Evolutionary conservation across 2,888 invertebrate genomes (phyloP), one percentile per base, ranked within the genome.

Genomic region (Stramonita haemastoma): DNA sequence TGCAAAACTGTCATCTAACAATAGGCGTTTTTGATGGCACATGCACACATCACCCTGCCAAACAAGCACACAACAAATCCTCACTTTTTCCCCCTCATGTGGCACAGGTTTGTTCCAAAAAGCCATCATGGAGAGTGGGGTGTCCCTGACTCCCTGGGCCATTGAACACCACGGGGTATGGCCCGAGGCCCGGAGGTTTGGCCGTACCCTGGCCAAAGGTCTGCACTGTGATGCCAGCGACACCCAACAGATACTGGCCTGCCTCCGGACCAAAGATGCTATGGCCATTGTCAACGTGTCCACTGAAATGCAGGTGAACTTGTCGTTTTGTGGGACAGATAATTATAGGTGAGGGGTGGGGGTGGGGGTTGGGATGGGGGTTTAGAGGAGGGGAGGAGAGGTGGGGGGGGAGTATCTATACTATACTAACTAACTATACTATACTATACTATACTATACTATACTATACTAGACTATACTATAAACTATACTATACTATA

Each of bases 71-170:
- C 8, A 46, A 46, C 46, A 46, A 46, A 46, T 46, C 8, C 2
- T 46, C 46, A 46, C 46, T 46, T 8, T 46, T 8, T 46, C 46
- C 46, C 46, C 46, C 46, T 15, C 36, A 32, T 26, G 36, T 84
- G 34, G 46, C 70, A n/a, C 29, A 77, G 90, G 90, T 17, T 56
- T 90, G 60, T 88, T 90, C 73, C 87, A 88, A 32, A 81, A 77
- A 79, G 90, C 90, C 32, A 88, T 90, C 66, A 87, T 90, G 85
- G 90, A 90, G 60, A 90, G 90, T 57, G 90, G 90, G 17, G 81
- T 83, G n/a, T 88, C 88, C 2, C 86, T 90, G 34, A 26, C 36
- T 19, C 79, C 81, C 13, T 90, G 90, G 90, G 86, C 46, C 0
- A 26, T 86, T 0, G 26, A 26, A 13, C 56, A 81, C 56, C 73